Evolutionary conservation across 2,113 vertebrate species (phyloP), one percentile per base, ranked within the genome.

Genomic region (Cercopithecus mona): DNA sequence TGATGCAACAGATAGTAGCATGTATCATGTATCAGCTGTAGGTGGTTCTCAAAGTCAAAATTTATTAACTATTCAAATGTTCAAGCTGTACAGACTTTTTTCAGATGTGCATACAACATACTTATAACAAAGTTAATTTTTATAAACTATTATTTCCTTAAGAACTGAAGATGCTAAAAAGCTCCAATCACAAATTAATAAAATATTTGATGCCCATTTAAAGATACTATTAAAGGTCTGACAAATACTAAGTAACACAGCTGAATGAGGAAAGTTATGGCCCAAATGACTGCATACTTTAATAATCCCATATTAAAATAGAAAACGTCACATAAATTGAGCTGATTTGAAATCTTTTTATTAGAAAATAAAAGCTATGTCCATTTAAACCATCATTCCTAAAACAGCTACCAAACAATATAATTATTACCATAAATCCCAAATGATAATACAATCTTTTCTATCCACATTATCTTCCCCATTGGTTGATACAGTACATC

Each of bases 1-100:
- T 68, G 68, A 95, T 3, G 61, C 86, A 73, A 89, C 11, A 95
- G 79, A 92, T 0, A 94, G 82, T 88, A 97, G 97, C 90, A 88
- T 82, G 84, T 88, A 93, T 79, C 45, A 45, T 45, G 87, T 93
- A 94, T 27, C 92, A 40, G 93, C 96, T 96, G 81, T 83, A 96
- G 70, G 75, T 98, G 43, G 75, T 97, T 85, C 92, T 97, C 72
- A 61, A 8, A 8, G 12, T 52, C 13, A 80, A 91, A 90, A 90
- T 98, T 98, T 97, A 97, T 97, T 98, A 93, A 14, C 64, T 98
- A 97, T 96, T 97, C 78, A 97, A 96, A 98, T 96, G 76, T 94
- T 92, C 75, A 84, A 92, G 94, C 75, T 83, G 83, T 91, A 97
- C 95, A 97, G 96, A 94, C 90, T 66, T 97, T 98, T 98, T 93